These are phyloP conservation scores for Saimiri boliviensis DNA, from an alignment of 2,113 vertebrate species.

Conservation along the genomic window DNA sequence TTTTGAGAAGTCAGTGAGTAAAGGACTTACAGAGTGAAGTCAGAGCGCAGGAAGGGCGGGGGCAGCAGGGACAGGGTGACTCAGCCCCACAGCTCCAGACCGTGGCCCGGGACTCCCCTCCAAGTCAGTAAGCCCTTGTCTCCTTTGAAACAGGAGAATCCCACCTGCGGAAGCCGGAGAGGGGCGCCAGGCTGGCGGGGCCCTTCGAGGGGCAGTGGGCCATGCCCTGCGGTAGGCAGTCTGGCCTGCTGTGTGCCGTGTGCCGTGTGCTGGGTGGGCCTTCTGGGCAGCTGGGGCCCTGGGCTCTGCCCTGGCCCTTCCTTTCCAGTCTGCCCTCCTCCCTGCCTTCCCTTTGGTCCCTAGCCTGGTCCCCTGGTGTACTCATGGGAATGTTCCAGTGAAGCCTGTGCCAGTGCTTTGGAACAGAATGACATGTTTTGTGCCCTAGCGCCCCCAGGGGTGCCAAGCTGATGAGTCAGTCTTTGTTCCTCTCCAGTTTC, in stretches of 20 bases:
- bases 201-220: constrained; percentile 78
- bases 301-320: background rate
- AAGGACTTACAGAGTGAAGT: background rate
- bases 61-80: background rate
- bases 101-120: background rate
- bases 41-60: background rate
- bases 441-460: accelerated
- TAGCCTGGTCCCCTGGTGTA: background rate
- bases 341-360: background rate
- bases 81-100: background rate
- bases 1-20: background rate
- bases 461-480: background rate
- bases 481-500: background rate
- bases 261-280: constrained; percentile 39
- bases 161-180: constrained; percentile 70
- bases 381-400: background rate
- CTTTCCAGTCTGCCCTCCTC: background rate
- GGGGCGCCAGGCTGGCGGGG: constrained; percentile 81
- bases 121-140: constrained; percentile 80
- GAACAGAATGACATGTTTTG: background rate
- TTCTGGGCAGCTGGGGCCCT: background rate
- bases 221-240: constrained; percentile 90
- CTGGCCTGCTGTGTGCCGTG: constrained; percentile 67
- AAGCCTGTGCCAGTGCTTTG: background rate
- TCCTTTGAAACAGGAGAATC: constrained; percentile 81